phyloP scores from a whole-genome alignment of 2,113 vertebrate genomes.

The Cairina moschata region DNA sequence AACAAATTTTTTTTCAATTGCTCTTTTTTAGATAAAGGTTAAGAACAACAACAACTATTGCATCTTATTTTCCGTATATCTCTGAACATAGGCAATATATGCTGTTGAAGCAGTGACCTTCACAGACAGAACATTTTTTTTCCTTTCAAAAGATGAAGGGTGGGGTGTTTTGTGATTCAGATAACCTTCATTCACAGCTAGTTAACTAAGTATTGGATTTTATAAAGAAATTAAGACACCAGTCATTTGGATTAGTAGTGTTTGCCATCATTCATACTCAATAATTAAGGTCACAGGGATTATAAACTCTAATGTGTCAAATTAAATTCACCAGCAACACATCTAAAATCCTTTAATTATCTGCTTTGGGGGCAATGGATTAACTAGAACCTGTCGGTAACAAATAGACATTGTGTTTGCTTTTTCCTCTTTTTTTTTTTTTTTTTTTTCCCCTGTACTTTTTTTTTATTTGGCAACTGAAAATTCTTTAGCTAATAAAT shows the following conservation, averaged over 20 bases:
- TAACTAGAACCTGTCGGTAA: conserved; percentile 32
- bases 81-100: not conserved
- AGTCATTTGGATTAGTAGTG: conserved; percentile 62
- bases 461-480: not conserved
- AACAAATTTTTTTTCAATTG: not conserved
- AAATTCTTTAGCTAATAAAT: not conserved
- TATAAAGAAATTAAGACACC: conserved; percentile 61
- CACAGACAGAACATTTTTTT: not conserved
- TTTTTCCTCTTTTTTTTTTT: not conserved
- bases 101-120: not conserved
- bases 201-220: conserved; percentile 68
- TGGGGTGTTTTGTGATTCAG: conserved; percentile 54
- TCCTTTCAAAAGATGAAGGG: not conserved
- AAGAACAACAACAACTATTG: not conserved
- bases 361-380: conserved; percentile 53
- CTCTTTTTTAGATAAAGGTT: not conserved
- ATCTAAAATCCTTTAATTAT: conserved; percentile 71
- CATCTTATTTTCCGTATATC: not conserved
- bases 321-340: conserved; percentile 68
- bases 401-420: not conserved
- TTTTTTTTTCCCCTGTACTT: not conserved
- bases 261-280: conserved; percentile 73
- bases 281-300: conserved; percentile 76
- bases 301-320: conserved; percentile 75
- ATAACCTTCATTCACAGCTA: conserved; percentile 68